Conservation (phyloP, 2,888 invertebrate genomes). For the Thysanoteuthis rhombus region DNA sequence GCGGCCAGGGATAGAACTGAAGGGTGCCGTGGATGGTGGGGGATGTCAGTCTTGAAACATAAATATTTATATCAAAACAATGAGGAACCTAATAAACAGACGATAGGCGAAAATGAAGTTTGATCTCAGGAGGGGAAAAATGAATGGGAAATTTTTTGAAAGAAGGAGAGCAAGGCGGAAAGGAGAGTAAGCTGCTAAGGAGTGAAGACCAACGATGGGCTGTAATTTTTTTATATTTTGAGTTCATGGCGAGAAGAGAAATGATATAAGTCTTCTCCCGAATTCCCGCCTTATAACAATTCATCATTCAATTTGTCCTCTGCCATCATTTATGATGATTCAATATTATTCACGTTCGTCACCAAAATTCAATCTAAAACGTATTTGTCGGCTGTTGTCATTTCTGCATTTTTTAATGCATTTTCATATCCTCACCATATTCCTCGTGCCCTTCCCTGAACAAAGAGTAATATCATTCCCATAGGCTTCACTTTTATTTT, state of each 20-base stretch:
- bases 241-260: neutral
- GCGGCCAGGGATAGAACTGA: too few species aligned
- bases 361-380: neutral
- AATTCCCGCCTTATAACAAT: neutral
- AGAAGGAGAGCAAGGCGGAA: too few species aligned
- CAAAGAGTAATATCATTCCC: too few species aligned
- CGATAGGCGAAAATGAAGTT: neutral
- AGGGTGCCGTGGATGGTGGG: neutral
- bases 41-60: neutral
- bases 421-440: too few species aligned
- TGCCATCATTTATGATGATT: neutral
- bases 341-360: neutral
- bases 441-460: too few species aligned
- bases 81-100: neutral
- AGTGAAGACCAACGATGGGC: neutral
- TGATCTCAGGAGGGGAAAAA: neutral
- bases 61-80: constrained; percentile 12
- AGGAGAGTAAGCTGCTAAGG: too few species aligned
- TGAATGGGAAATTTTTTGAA: neutral
- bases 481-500: too few species aligned
- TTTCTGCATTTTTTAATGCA: neutral
- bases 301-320: neutral
- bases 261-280: neutral
- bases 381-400: neutral
- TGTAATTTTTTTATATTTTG: too few species aligned